phyloP scores from a whole-genome alignment of 2,113 vertebrate species.

The Triplophysa siluroides region DNA sequence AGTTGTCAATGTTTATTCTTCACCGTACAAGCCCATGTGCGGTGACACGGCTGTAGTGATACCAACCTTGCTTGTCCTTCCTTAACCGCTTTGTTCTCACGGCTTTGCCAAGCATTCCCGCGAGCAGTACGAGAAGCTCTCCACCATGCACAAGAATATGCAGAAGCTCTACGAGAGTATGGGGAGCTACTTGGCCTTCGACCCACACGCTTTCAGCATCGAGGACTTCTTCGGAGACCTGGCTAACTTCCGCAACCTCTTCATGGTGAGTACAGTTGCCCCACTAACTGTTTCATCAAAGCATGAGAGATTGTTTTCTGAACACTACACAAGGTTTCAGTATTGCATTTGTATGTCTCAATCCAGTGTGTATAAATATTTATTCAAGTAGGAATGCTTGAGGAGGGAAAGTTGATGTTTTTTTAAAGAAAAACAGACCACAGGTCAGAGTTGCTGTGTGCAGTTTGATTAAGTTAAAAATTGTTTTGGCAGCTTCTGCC shows the following conservation, averaged over 20 bases:
- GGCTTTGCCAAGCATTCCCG: slow-evolving; percentile 87
- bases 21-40: neutral
- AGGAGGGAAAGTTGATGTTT: slow-evolving; percentile 7
- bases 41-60: neutral
- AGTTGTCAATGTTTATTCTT: slow-evolving; percentile 13
- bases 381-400: neutral
- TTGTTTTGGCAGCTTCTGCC: neutral
- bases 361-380: neutral
- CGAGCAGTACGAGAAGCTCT: slow-evolving; percentile 93
- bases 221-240: slow-evolving; percentile 96
- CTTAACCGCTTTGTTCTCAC: slow-evolving; percentile 83
- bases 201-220: slow-evolving; percentile 83
- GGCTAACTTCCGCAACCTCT: slow-evolving; percentile 86
- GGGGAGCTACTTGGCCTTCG: slow-evolving; percentile 90
- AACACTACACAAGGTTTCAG: slow-evolving; percentile 4
- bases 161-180: slow-evolving; percentile 89
- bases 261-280: slow-evolving; percentile 83
- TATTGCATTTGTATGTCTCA: neutral
- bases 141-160: slow-evolving; percentile 97
- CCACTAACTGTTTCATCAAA: neutral
- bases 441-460: slow-evolving; percentile 4
- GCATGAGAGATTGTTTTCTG: neutral
- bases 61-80: slow-evolving; percentile 51
- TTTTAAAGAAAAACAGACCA: neutral
- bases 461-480: neutral